phyloP scores from a whole-genome alignment of 2,888 invertebrate genomes.

The Catocala nupta region DNA sequence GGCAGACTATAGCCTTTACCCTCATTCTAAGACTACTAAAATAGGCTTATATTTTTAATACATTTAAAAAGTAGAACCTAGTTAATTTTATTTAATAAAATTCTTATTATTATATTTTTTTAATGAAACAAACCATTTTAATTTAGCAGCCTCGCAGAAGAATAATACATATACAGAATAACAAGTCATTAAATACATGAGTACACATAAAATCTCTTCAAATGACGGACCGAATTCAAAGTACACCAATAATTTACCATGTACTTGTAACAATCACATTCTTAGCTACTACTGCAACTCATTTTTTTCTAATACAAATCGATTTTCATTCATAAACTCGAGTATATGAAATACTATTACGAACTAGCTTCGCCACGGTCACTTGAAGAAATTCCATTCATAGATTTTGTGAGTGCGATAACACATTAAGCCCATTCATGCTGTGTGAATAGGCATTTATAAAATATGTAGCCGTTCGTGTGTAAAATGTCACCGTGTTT shows the following conservation, averaged over 20 bases:
- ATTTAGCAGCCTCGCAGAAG: no score
- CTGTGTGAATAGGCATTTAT: conserved; percentile 21
- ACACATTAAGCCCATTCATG: conserved; percentile 12
- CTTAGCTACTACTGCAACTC: neutral
- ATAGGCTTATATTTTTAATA: no score
- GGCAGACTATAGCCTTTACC: no score
- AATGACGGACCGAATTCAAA: neutral
- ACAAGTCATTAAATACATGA: no score
- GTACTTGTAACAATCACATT: conserved; percentile 28
- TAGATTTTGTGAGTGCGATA: conserved; percentile 24
- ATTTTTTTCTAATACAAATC: conserved; percentile 37
- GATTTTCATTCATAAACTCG: conserved; percentile 45
- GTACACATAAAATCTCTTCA: neutral
- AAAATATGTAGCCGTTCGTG: conserved; percentile 56
- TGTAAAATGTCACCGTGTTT: conserved; percentile 70
- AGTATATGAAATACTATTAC: conserved; percentile 48
- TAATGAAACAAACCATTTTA: no score
- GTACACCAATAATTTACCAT: conserved; percentile 26
- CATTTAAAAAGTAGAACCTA: no score
- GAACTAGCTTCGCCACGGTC: conserved; percentile 39
- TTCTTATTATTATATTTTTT: no score
- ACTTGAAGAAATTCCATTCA: conserved; percentile 45
- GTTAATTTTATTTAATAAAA: no score
- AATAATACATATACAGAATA: no score
- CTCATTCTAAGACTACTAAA: no score